These are phyloP conservation scores for Neoascia interrupta DNA, from an alignment of 2,888 invertebrate species.

Conservation along the genomic window DNA sequence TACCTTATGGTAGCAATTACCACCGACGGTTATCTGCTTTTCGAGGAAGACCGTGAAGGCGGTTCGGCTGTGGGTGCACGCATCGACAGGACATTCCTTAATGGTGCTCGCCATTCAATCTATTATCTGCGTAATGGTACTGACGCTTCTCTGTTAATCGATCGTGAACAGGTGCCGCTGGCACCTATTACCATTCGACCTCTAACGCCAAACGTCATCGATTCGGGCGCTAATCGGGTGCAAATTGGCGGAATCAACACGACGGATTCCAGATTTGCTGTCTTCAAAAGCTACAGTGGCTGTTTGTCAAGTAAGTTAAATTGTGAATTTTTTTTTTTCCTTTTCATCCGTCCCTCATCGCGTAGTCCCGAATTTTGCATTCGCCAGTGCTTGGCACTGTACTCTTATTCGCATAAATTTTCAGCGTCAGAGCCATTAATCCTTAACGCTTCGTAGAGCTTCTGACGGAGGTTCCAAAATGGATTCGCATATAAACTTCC, in stretches of 20 bases:
- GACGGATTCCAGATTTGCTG: slow-evolving; percentile 89
- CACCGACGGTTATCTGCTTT: slow-evolving; percentile 89
- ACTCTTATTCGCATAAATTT: slow-evolving; percentile 72
- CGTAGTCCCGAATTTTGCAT: slow-evolving; percentile 26
- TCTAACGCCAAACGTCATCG: slow-evolving; percentile 83
- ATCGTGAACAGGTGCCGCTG: slow-evolving; percentile 87
- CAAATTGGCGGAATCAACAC: slow-evolving; percentile 93
- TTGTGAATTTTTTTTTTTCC: slow-evolving; percentile 16
- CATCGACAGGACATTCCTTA: slow-evolving; percentile 89
- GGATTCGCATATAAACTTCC: slow-evolving; percentile 20
- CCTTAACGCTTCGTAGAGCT: slow-evolving; percentile 74
- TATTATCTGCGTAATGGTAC: slow-evolving; percentile 85
- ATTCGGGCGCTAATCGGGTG: slow-evolving; percentile 88
- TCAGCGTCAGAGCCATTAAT: slow-evolving; percentile 72
- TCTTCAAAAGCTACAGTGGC: slow-evolving; percentile 92
- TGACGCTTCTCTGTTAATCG: slow-evolving; percentile 86
- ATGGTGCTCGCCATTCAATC: slow-evolving; percentile 88
- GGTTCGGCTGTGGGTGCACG: slow-evolving; percentile 84
- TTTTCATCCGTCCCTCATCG: too few species aligned
- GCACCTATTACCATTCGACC: slow-evolving; percentile 85
- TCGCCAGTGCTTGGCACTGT: background rate
- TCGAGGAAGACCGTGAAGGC: slow-evolving; percentile 92
- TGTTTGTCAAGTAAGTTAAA: slow-evolving; percentile 90
- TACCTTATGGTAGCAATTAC: slow-evolving; percentile 91
- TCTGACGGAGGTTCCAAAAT: slow-evolving; percentile 71